Evolutionary conservation across 37 sponge, comb jelly and placozoan genomes (phyloP), one percentile per base, ranked within the genome.

Genomic region (Geodia barretti): DNA sequence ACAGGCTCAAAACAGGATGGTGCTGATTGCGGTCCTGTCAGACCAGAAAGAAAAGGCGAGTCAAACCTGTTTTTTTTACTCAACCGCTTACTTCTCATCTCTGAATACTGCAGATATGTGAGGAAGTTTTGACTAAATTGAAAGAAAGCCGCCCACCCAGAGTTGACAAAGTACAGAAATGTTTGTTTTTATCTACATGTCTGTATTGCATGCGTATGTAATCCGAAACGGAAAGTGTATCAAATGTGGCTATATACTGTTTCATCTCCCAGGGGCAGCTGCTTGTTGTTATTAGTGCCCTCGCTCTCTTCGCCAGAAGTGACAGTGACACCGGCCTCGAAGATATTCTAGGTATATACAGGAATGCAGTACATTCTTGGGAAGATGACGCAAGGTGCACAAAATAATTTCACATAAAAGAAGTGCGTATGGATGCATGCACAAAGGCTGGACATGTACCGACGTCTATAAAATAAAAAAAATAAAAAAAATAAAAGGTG

Each of bases 1-100:
- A 29, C 75, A 91, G 64, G 70, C 87, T 4, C 72, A 86, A n/a
- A 91, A 86, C 70, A 72, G 75, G 41, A 75, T 64, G n/a, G 60
- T 86, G 35, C 83, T 91, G 36, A 62, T 59, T 3, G 17, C 60
- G n/a, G 87, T 91, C 17, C 78, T 91, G 61, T 40, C 39, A n/a
- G n/a, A 23, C 24, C 78, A 91, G 29, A 82, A 47, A 43, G 87
- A 82, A 33, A 73, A 85, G 87, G 91, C 86, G 39, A 3, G 82
- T 33, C 41, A 11, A 29, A 34, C 9, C 21, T 2, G 2, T 64
- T 8, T n/a, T n/a, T n/a, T n/a, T n/a, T n/a, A n/a, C n/a, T n/a
- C n/a, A n/a, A n/a, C n/a, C n/a, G n/a, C n/a, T n/a, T n/a, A n/a
- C n/a, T n/a, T n/a, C n/a, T n/a, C n/a, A n/a, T n/a, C n/a, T 64